A percentile compares a stretch with the other conserved stretches of the same genome.
phyloP scores from a whole-genome alignment of 2,797 vertebrate genomes.

The Saguinus oedipus region DNA sequence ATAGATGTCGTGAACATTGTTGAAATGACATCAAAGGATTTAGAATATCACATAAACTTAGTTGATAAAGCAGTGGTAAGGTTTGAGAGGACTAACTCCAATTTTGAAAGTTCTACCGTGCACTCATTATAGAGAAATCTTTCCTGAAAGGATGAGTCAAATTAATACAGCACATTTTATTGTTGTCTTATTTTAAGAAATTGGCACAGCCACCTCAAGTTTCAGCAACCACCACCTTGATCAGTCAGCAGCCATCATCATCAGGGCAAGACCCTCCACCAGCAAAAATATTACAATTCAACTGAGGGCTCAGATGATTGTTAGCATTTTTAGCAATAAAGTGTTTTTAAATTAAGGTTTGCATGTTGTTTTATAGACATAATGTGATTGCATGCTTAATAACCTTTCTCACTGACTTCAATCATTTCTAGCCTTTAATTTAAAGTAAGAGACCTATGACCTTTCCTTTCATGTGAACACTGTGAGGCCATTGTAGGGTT shows the following conservation, averaged over 20 bases:
- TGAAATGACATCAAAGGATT: background rate
- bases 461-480: background rate
- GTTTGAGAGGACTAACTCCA: background rate
- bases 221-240: background rate
- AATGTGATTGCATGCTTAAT: no score
- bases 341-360: background rate
- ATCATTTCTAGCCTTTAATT: background rate
- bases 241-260: background rate
- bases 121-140: background rate
- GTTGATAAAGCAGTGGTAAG: background rate
- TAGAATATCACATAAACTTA: background rate
- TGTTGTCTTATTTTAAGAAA: background rate
- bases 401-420: background rate
- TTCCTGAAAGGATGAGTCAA: background rate
- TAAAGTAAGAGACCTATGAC: background rate
- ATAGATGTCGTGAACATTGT: background rate
- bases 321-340: background rate
- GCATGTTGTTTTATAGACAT: background rate
- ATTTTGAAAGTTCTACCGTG: background rate
- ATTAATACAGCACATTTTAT: background rate
- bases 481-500: background rate
- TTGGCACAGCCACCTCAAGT: background rate
- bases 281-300: background rate
- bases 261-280: background rate
- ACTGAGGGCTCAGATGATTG: background rate